Evolutionary conservation across 1,140 invertebrate genomes (phyloP).

Genomic region (Atta colombica): DNA sequence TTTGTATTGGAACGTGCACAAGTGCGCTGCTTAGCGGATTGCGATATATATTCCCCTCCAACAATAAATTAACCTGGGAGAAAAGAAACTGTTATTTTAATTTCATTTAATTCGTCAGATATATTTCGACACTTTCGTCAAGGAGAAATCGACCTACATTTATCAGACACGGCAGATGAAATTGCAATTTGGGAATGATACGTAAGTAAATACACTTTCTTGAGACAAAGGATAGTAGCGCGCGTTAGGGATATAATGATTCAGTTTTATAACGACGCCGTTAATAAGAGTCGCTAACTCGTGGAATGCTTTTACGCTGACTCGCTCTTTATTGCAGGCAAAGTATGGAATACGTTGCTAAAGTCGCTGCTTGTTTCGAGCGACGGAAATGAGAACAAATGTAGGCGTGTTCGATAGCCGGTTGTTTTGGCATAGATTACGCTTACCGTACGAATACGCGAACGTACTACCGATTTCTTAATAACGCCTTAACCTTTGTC

Average conservation of each 20-base stretch:
- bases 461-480: conserved; percentile 37
- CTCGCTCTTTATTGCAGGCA: conserved; percentile 15
- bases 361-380: conserved; percentile 29
- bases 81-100: conserved; percentile 25
- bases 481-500: conserved; percentile 52
- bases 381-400: conserved; percentile 23
- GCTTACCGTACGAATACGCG: neutral
- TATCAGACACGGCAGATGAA: neutral
- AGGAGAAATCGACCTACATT: conserved; percentile 10
- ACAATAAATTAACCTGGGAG: conserved; percentile 9
- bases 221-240: neutral
- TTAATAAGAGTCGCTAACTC: conserved; percentile 29
- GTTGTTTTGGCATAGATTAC: conserved; percentile 10
- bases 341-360: neutral
- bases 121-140: conserved; percentile 26
- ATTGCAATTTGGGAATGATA: neutral
- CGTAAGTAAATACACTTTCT: neutral
- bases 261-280: conserved; percentile 21
- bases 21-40: neutral
- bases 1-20: neutral
- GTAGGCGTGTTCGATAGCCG: conserved; percentile 28
- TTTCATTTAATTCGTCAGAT: conserved; percentile 25
- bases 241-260: conserved; percentile 3
- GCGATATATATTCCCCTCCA: neutral
- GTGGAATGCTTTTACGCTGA: neutral